Base-by-base conservation (phyloP, 2,888 invertebrate species). In the Diabrotica balteata region DNA sequence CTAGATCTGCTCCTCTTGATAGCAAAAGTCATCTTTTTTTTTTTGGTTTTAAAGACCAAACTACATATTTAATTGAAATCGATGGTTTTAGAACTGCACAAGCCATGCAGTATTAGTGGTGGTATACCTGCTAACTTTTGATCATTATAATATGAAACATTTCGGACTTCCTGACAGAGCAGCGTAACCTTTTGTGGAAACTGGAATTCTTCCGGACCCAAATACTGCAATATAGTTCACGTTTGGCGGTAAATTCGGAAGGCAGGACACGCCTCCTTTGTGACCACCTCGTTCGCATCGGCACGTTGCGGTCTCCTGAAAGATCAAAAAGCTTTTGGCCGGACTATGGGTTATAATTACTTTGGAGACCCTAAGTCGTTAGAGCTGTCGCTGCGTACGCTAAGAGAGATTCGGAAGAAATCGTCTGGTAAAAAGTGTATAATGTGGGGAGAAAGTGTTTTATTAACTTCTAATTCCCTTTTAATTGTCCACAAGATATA, bases 311-410 rank as follows among this genome's bases (percentile, higher is more conserved):
- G 55, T 55, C 50, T 50, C 50, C 43, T n/a, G 51, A 51, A 59
- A 63, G 64, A 64, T 64, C 58, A 64, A 64, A 63, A 64, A 64
- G 58, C 64, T 64, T 45, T 52, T 6, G 46, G 42, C 64, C 47
- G 64, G 64, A 64, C 52, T 52, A 46, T 44, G 58, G 58, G 64
- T 64, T 64, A 64, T 64, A 64, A 64, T 64, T 64, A 64, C 52
- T 64, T 52, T 32, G 32, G 51, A 17, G 32, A 64, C 50, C 58
- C 51, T 50, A 52, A 64, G 64, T 64, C 64, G 64, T 64, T 64
- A 58, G 50, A 58, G 17, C 44, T 58, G 49, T 59, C 58, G 32
- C 32, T 32, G 32, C 32, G 4, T 32, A 32, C 32, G 32, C 32
- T 32, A 32, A n/a, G 54, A 54, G 54, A 43, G 43, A 54, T 54